Conservation (phyloP, 1,140 invertebrate species). For the Ceratitis capitata region DNA sequence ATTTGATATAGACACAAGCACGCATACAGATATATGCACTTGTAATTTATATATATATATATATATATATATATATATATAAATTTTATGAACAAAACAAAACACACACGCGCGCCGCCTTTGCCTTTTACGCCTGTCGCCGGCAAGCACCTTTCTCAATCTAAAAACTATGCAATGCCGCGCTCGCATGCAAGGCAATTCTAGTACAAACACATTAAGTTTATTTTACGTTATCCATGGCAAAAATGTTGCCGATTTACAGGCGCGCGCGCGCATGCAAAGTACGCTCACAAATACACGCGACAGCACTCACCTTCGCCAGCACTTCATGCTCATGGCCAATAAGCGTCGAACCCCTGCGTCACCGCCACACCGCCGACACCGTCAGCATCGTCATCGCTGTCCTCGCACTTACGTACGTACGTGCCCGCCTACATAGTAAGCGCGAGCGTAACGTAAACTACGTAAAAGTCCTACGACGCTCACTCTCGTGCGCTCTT, state of each 20-base stretch:
- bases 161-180: background rate
- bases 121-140: slow-evolving; percentile 10
- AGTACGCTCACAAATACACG: background rate
- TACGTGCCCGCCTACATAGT: slow-evolving; percentile 36
- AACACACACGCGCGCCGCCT: background rate
- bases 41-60: background rate
- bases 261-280: background rate
- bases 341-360: background rate
- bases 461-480: background rate
- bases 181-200: background rate
- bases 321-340: background rate
- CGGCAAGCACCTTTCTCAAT: slow-evolving; percentile 35
- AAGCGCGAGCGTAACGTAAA: slow-evolving; percentile 32
- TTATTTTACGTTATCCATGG: background rate
- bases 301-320: background rate
- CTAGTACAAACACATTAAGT: background rate
- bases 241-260: slow-evolving; percentile 2
- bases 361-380: too few species aligned
- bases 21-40: background rate
- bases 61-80: background rate
- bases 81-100: background rate
- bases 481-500: background rate
- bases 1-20: background rate
- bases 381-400: background rate
- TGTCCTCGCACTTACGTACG: background rate